phyloP scores from a whole-genome alignment of 2,797 vertebrate species.

The Enteromius mattozi region DNA sequence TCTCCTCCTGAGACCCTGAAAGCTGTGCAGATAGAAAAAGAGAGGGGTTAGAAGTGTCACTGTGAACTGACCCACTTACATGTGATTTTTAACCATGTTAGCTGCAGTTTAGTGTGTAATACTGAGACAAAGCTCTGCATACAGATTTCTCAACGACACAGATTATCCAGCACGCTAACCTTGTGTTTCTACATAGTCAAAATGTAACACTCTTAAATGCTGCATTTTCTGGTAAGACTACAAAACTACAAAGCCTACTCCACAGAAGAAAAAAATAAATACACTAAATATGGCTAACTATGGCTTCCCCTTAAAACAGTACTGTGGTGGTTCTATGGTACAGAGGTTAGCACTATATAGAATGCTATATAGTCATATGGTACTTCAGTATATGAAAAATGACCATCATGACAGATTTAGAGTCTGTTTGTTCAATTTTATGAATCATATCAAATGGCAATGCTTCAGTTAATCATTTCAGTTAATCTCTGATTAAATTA shows the following conservation, averaged over 20 bases:
- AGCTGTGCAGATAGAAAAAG: not conserved
- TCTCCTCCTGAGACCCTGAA: not conserved
- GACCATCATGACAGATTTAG: not conserved
- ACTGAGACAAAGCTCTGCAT: not conserved
- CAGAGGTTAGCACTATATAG: not conserved
- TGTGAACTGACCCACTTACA: not conserved
- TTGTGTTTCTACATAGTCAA: not conserved
- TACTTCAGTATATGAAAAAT: not conserved
- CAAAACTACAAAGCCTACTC: no score
- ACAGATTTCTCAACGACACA: not conserved
- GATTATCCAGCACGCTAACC: not conserved
- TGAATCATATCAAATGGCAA: not conserved
- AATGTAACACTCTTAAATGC: not conserved
- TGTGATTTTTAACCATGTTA: not conserved
- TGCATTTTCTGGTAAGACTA: not conserved
- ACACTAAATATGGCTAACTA: not conserved
- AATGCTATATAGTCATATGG: not conserved
- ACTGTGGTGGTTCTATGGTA: not conserved
- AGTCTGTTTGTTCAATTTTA: not conserved
- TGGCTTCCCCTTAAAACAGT: not conserved
- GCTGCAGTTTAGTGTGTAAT: constrained; percentile 12
- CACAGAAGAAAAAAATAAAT: not conserved
- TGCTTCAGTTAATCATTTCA: not conserved
- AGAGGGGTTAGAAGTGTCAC: not conserved
- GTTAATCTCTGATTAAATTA: not conserved